phyloP scores from a whole-genome alignment of 2,888 invertebrate species.

The Salpingus planirostris region DNA sequence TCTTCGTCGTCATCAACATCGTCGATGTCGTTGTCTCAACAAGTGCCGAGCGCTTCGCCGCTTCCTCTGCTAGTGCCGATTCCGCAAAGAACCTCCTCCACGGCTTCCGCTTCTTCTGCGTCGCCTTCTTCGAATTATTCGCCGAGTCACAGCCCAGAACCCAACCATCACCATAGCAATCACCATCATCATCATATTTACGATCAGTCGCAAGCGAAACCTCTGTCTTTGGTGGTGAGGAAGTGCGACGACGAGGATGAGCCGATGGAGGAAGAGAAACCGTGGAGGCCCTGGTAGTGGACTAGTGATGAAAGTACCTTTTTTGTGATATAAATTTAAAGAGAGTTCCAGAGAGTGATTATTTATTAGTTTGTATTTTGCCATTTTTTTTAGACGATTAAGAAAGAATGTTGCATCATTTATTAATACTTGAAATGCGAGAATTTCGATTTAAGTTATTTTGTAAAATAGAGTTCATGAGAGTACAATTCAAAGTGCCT shows the following conservation, averaged over 20 bases:
- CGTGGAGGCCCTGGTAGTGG: constrained; percentile 70
- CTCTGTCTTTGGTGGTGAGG: constrained; percentile 66
- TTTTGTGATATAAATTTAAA: constrained; percentile 9
- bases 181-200: no score
- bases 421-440: no score
- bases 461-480: no score
- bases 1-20: constrained; percentile 13
- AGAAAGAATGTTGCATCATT: no score
- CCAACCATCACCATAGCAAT: constrained; percentile 33
- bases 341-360: constrained; percentile 4
- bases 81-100: constrained; percentile 64
- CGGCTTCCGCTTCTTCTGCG: constrained; percentile 55
- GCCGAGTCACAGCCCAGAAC: constrained; percentile 44
- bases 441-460: constrained; percentile 12
- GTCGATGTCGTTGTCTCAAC: not conserved
- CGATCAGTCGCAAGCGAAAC: constrained; percentile 41
- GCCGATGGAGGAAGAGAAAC: constrained; percentile 60
- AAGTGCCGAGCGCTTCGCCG: constrained; percentile 43
- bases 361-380: constrained; percentile 4
- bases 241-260: constrained; percentile 43
- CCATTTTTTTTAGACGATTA: constrained; percentile 10
- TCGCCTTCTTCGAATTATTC: constrained; percentile 49
- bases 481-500: constrained; percentile 20
- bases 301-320: constrained; percentile 2
- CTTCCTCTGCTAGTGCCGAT: constrained; percentile 65